A percentile compares a stretch with the other conserved stretches of the same genome.
These are phyloP conservation scores for Anthopleura sola DNA, from an alignment of 64 coral and sea anemone genomes.

Conservation along the genomic window DNA sequence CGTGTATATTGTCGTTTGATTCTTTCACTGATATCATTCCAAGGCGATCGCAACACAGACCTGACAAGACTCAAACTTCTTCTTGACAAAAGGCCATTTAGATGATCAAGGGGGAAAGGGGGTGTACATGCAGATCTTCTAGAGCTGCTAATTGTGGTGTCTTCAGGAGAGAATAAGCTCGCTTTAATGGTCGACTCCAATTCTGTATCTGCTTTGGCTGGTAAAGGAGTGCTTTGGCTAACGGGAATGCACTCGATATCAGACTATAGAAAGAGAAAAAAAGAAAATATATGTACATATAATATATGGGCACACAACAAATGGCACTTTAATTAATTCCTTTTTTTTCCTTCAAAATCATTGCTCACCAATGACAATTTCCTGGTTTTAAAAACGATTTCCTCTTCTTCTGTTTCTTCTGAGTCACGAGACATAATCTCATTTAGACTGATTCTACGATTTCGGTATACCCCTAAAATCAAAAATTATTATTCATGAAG, in stretches of 20 bases:
- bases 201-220: not conserved
- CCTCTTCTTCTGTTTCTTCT: too few species aligned
- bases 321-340: not conserved
- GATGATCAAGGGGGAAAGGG: conserved; percentile 35
- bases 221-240: not conserved
- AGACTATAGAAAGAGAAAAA: not conserved
- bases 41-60: not conserved
- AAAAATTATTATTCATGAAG: too few species aligned
- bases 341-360: too few species aligned
- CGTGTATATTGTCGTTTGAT: conserved; percentile 11
- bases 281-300: not conserved
- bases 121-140: conserved; percentile 8
- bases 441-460: too few species aligned
- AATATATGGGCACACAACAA: too few species aligned
- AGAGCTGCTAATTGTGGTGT: not conserved
- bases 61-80: conserved; percentile 37
- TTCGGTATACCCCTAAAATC: too few species aligned
- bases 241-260: not conserved
- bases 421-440: too few species aligned
- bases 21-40: not conserved
- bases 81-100: conserved; percentile 26
- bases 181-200: not conserved
- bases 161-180: not conserved
- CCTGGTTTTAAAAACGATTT: too few species aligned
- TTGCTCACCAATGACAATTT: too few species aligned